phyloP scores from a whole-genome alignment of 2,113 vertebrate genomes.

The Telmatochromis brachygnathus region DNA sequence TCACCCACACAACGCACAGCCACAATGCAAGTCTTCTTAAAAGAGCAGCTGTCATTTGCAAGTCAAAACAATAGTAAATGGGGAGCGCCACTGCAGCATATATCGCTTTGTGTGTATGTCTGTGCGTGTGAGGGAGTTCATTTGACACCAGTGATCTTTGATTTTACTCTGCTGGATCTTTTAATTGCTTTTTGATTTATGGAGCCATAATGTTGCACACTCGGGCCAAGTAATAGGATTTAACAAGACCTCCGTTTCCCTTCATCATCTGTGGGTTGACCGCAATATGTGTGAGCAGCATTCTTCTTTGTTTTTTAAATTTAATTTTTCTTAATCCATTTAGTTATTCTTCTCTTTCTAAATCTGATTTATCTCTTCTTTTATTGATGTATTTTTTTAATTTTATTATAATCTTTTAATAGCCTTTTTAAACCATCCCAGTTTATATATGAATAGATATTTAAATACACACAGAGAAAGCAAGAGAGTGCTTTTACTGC shows the following conservation, averaged over 20 bases:
- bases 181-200: not conserved
- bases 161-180: not conserved
- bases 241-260: fast-evolving
- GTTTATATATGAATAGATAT: not conserved
- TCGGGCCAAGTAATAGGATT: not conserved
- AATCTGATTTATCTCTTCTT: not conserved
- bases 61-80: constrained; percentile 6
- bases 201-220: not conserved
- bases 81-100: not conserved
- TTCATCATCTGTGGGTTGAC: not conserved
- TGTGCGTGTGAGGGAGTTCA: not conserved
- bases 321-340: not conserved
- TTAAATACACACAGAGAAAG: not conserved
- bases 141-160: not conserved
- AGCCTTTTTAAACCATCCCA: not conserved
- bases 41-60: not conserved
- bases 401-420: not conserved
- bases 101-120: not conserved
- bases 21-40: not conserved
- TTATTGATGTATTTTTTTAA: not conserved
- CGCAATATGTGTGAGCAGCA: not conserved
- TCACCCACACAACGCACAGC: not conserved
- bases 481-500: not conserved
- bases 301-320: not conserved
- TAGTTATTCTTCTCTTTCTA: not conserved